Evolutionary conservation across 1,140 invertebrate species (phyloP), one percentile per base, ranked within the genome.

Genomic region (Cydia fagiglandana): DNA sequence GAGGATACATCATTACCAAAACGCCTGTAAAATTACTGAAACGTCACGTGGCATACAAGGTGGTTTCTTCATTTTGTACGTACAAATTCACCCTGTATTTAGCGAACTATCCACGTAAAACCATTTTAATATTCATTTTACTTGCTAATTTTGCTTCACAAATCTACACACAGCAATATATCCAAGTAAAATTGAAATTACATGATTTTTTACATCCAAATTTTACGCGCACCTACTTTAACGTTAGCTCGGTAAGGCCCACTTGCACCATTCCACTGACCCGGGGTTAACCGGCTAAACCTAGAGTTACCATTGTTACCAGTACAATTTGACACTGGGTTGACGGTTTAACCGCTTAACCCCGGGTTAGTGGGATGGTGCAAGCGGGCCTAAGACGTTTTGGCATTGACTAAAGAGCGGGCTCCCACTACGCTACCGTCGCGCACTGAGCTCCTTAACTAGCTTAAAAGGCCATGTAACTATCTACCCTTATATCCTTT

Each of bases 401-500:
- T 61, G 56, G 56, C 56, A 61, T 61, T 61, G 56, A 61, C 2
- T 17, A 61, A 75, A 79, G 82, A 79, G 78, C 82, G 84, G 85
- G 88, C 83, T 83, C 79, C 73, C 53, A 81, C 82, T 86, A 88
- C 83, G 85, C 84, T 86, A 87, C 84, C 78, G 80, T 84, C 81
- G 84, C 87, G 85, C 84, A 85, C 86, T 86, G 85, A 85, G 87
- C 79, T 81, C 82, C 79, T 85, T 91, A 84, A 78, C 83, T 88
- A 89, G 78, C 76, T 84, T 85, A 83, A 86, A 91, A 91, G 91
- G 90, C 91, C 90, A 86, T 91, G 87, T 88, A 86, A 86, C 88
- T 91, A 91, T 83, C 89, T 91, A 91, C 86, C 85, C 88, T 92
- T 91, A 91, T 77, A 86, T 90, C 88, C 87, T 88, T 90, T 85